A percentile compares a stretch with the other conserved stretches of the same genome.
phyloP scores from a whole-genome alignment of 2,888 invertebrate species.

The Alviniconcha strummeri region DNA sequence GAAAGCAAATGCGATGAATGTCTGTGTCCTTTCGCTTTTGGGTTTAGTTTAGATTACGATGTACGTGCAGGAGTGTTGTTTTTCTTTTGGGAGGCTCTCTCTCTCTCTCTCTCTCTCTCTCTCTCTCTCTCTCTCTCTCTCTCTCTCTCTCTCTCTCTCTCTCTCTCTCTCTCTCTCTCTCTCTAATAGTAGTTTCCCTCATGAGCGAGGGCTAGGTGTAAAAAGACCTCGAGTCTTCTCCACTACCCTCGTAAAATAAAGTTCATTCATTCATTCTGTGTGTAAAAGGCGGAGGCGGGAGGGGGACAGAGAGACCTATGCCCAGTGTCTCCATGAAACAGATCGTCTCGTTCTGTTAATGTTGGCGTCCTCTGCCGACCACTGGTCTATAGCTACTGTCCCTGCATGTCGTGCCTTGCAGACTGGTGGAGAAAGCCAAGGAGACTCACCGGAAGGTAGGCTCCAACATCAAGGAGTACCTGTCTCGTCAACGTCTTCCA shows the following conservation, averaged over 20 bases:
- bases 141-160: not conserved
- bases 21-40: too few relatives aligned
- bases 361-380: too few relatives aligned
- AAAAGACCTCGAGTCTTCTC: too few relatives aligned
- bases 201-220: too few relatives aligned
- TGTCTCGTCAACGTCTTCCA: slow-evolving; percentile 55
- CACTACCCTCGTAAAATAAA: too few relatives aligned
- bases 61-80: too few relatives aligned
- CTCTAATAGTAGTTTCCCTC: not conserved
- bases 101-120: not conserved
- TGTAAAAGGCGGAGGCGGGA: too few relatives aligned
- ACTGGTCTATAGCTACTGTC: not conserved
- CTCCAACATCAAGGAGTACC: slow-evolving; percentile 38
- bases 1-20: too few relatives aligned
- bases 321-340: not conserved
- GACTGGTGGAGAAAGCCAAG: slow-evolving; percentile 49
- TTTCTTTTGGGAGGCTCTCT: too few relatives aligned
- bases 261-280: too few relatives aligned
- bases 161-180: slow-evolving; percentile 23
- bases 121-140: not conserved
- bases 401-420: slow-evolving; percentile 35
- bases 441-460: slow-evolving; percentile 46
- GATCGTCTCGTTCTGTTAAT: too few relatives aligned
- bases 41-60: too few relatives aligned
- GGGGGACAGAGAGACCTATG: not conserved